Percentiles rank a stretch among this genome's conserved stretches.
Conservation (phyloP, 2,888 invertebrate genomes). For the Rhogogaster chlorosoma region DNA sequence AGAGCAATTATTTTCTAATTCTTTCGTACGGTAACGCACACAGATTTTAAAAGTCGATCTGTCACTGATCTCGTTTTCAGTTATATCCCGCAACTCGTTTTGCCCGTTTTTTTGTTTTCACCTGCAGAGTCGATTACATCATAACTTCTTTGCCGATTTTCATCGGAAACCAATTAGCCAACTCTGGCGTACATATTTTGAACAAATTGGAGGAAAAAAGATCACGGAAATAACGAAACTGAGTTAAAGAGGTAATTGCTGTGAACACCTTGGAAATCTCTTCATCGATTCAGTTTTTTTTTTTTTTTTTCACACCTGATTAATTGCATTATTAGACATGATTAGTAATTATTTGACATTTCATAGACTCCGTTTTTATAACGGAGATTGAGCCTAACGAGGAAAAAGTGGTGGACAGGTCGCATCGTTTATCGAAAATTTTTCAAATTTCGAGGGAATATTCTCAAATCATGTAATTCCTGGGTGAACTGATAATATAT, state of each 20-base stretch:
- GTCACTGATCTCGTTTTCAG: background rate
- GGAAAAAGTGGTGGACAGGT: background rate
- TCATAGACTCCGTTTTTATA: too few relatives aligned
- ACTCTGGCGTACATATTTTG: background rate
- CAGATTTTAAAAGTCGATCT: conserved; percentile 27
- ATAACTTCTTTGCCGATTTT: background rate
- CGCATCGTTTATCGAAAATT: background rate
- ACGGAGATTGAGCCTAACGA: background rate
- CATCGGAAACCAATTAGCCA: background rate
- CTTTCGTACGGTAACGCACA: background rate
- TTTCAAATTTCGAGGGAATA: background rate
- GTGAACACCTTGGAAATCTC: background rate
- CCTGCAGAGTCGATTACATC: background rate
- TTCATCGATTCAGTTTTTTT: too few relatives aligned
- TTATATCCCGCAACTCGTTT: background rate
- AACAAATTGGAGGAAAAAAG: background rate
- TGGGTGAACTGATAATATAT: background rate
- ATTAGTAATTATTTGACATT: too few relatives aligned
- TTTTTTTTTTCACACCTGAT: background rate
- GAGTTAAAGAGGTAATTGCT: background rate
- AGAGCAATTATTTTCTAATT: conserved; percentile 29
- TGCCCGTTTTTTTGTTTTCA: too few relatives aligned
- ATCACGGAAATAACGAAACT: background rate
- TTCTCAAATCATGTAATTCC: background rate
- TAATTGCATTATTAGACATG: too few relatives aligned